Conservation (phyloP, 1,140 invertebrate genomes). For the Apis mellifera region Amel_HAv3.1 CM009932.2:5603501-5604000, state of each 20-base stretch:
- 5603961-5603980: too few relatives aligned
- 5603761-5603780: background rate
- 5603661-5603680: background rate
- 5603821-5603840: background rate
- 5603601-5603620: too few relatives aligned
- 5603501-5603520: too few relatives aligned
- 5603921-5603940: too few relatives aligned
- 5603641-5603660: background rate
- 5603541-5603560: too few relatives aligned
- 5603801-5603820: background rate
- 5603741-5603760: background rate
- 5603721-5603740: background rate
- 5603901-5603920: background rate
- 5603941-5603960: too few relatives aligned
- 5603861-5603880: background rate
- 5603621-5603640: too few relatives aligned
- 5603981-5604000: too few relatives aligned
- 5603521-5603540: too few relatives aligned
- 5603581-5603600: too few relatives aligned
- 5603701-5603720: background rate
- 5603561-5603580: too few relatives aligned
- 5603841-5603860: background rate
- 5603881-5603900: background rate
- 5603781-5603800: background rate
- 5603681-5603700: slow-evolving; percentile 28